Evolutionary conservation across 2,113 vertebrate genomes (phyloP).

Genomic region (Lagopus muta): DNA sequence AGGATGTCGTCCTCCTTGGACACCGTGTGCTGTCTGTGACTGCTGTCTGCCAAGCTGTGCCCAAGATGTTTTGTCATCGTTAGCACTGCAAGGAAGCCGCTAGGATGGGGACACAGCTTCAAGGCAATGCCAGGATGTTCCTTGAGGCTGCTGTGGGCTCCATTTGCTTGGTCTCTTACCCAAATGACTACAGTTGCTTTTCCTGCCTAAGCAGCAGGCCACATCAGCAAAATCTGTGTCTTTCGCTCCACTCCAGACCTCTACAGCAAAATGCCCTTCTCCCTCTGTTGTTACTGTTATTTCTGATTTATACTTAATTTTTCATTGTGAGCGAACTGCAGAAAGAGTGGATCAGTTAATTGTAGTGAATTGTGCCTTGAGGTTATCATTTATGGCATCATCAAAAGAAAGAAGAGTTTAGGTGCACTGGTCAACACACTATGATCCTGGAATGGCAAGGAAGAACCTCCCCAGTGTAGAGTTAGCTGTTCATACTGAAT

Average conservation of each 20-base stretch:
- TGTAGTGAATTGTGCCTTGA: neutral
- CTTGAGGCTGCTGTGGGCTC: neutral
- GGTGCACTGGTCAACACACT: neutral
- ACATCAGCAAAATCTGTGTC: neutral
- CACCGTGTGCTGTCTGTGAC: neutral
- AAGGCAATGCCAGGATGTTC: neutral
- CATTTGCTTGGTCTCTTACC: neutral
- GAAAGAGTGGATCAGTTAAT: neutral
- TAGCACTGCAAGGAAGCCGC: neutral
- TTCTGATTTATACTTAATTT: neutral
- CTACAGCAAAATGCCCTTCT: neutral
- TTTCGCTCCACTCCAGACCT: neutral
- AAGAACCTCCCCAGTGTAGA: neutral
- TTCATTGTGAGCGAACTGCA: neutral
- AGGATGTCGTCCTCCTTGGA: neutral
- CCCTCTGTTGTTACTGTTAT: neutral
- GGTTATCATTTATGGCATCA: neutral
- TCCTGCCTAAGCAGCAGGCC: neutral
- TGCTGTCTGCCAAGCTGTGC: neutral
- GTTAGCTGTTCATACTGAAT: neutral
- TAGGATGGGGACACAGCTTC: neutral
- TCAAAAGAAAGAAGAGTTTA: neutral
- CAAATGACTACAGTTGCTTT: neutral
- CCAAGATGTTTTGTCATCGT: neutral
- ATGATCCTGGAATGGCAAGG: neutral